Base-by-base conservation (phyloP, 2,888 invertebrate species). In the Leptinotarsa tumamoca region DNA sequence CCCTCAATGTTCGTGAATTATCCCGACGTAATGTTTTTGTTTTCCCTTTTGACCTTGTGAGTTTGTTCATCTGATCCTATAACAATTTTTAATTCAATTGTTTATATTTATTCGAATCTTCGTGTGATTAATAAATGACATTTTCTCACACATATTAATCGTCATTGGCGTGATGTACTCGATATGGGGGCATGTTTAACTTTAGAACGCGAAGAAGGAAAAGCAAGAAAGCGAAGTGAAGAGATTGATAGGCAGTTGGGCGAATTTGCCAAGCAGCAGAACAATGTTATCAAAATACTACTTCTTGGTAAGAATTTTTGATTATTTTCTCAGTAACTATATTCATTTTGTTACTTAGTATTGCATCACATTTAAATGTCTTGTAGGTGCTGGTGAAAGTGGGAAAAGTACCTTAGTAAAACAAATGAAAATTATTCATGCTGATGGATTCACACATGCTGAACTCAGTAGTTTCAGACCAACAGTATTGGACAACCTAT, bases 401-500 rank as follows among this genome's bases (percentile, higher is more conserved):
- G 92, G 92, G 4, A 93, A 93, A 87, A 92, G 92, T 84, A 93
- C 93, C 23, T 85, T 93, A 78, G 92, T 93, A 5, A 93, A 92
- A 84, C 93, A 93, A 88, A 93, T 93, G 92, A 93, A 92, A 86
- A 93, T 93, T 72, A 93, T 93, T 74, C 92, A 93, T 84, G 91
- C 91, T 73, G 92, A 92, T 86, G 92, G 92, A 17, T 93, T 92
- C 84, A 91, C 92, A 4, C 86, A 87, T 72, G 89, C 91, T 33
- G 93, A 93, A 85, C 86, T 92, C 43, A 89, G 90, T 73, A 91
- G 91, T 75, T 93, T 92, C 83, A 89, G 92, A 82, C 92, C 92
- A 1, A 92, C 92, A 4, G 92, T 93, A 33, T 85, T 92, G 80
- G 92, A 93, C 84, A 93, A 93, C 86, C 88, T 93, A 33, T 86